Conservation (phyloP, 2,888 invertebrate genomes). For the Clunio marinus region DNA sequence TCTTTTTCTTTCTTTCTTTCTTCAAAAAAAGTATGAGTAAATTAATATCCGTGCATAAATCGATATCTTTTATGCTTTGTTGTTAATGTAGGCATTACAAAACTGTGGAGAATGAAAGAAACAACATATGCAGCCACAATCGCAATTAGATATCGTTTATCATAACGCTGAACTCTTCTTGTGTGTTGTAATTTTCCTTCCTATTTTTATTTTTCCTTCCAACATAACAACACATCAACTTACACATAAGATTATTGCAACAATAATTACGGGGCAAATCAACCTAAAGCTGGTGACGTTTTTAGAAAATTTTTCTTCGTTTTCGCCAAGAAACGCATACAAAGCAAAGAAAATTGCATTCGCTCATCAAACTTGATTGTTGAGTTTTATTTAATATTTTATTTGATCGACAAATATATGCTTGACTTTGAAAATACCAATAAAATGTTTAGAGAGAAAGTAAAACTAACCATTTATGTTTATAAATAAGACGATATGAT, state of each 20-base stretch:
- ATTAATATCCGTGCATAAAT: no score
- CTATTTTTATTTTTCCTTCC: slow-evolving; percentile 1
- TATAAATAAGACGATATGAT: background rate
- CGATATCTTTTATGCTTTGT: no score
- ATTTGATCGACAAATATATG: no score
- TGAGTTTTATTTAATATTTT: background rate
- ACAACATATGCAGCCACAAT: no score
- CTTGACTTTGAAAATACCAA: no score
- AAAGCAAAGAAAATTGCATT: background rate
- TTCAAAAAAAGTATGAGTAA: no score
- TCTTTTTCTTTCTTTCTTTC: no score
- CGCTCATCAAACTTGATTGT: background rate
- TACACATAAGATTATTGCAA: background rate
- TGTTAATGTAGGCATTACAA: no score
- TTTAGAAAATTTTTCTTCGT: background rate
- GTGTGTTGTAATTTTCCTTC: no score
- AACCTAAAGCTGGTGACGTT: background rate
- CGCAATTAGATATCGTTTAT: no score
- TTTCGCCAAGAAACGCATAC: background rate
- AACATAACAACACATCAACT: background rate
- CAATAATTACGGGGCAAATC: background rate
- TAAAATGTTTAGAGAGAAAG: slow-evolving; percentile 9
- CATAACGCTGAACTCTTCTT: no score
- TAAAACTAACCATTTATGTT: background rate
- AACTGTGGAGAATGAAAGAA: no score